A percentile compares a stretch with the other conserved stretches of the same genome.
Evolutionary conservation across 2,888 invertebrate species (phyloP).

Genomic region (Amiota communis): DNA sequence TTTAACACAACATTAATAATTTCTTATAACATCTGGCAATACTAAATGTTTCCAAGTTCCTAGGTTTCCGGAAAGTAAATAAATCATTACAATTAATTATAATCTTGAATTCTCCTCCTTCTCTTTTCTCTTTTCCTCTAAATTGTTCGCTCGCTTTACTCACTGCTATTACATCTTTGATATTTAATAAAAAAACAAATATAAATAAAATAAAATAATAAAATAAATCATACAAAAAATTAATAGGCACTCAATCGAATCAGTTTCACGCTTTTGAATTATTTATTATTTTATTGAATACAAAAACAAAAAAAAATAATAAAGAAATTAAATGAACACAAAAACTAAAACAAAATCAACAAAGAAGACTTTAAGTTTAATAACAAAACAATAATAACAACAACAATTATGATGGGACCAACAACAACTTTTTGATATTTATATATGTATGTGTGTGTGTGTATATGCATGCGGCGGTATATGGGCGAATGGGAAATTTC

Average conservation of each 20-base stretch:
- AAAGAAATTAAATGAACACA: not conserved
- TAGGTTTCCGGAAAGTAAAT: too few relatives aligned
- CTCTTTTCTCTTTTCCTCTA: not conserved
- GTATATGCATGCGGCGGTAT: not conserved
- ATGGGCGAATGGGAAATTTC: constrained; percentile 53
- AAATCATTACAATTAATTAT: too few relatives aligned
- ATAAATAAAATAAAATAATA: not conserved
- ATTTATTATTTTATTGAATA: constrained; percentile 10
- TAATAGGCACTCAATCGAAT: not conserved
- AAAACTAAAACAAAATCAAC: not conserved
- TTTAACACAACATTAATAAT: too few relatives aligned
- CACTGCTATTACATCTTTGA: not conserved
- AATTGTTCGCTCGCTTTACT: constrained; percentile 5
- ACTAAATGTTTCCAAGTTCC: too few relatives aligned
- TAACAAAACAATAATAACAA: constrained; percentile 34
- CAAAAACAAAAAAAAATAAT: not conserved
- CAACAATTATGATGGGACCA: constrained; percentile 32
- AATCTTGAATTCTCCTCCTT: not conserved
- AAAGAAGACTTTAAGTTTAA: not conserved
- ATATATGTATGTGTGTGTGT: not conserved
- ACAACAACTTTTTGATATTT: constrained; percentile 21
- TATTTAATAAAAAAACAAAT: constrained; percentile 10
- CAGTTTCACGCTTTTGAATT: constrained; percentile 22
- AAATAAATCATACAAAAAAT: too few relatives aligned
- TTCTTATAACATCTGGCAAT: too few relatives aligned